Percentiles rank a stretch among this genome's conserved stretches.
phyloP scores from a whole-genome alignment of 1,140 invertebrate genomes.

The Diabrotica undecimpunctata region DNA sequence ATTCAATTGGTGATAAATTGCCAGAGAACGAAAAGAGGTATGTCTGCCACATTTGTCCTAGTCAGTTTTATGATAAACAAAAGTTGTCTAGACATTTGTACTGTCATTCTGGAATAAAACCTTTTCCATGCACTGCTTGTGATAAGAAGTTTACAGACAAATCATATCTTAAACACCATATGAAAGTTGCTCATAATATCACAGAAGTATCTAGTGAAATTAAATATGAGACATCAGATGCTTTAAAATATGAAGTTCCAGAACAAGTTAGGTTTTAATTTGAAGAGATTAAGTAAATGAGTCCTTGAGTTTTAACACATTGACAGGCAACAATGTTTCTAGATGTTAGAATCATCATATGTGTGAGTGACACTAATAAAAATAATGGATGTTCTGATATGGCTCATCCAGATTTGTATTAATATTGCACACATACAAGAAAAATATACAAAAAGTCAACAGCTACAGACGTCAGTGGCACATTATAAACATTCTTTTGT shows the following conservation, averaged over 20 bases:
- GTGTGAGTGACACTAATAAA: no score
- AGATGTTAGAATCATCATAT: no score
- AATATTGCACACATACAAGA: no score
- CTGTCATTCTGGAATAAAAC: slow-evolving; percentile 67
- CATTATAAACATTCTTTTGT: no score
- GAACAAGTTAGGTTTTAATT: neutral
- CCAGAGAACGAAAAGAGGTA: slow-evolving; percentile 30
- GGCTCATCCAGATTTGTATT: no score
- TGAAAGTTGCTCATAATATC: slow-evolving; percentile 31
- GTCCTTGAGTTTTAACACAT: no score
- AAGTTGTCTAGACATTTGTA: slow-evolving; percentile 62
- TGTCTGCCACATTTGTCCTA: slow-evolving; percentile 40
- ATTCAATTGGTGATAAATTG: slow-evolving; percentile 32
- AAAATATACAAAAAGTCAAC: no score
- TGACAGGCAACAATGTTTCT: no score
- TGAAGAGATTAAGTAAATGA: neutral
- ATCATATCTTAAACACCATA: slow-evolving; percentile 34
- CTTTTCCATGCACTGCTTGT: slow-evolving; percentile 61
- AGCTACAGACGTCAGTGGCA: no score
- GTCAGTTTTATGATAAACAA: slow-evolving; percentile 55
- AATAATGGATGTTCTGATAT: no score
- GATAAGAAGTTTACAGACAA: slow-evolving; percentile 50
- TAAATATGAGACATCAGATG: neutral
- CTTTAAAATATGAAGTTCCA: neutral
- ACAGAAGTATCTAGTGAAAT: neutral